These are phyloP conservation scores for Laterallus jamaicensis DNA, from an alignment of 2,113 vertebrate species.

Conservation along the genomic window DNA sequence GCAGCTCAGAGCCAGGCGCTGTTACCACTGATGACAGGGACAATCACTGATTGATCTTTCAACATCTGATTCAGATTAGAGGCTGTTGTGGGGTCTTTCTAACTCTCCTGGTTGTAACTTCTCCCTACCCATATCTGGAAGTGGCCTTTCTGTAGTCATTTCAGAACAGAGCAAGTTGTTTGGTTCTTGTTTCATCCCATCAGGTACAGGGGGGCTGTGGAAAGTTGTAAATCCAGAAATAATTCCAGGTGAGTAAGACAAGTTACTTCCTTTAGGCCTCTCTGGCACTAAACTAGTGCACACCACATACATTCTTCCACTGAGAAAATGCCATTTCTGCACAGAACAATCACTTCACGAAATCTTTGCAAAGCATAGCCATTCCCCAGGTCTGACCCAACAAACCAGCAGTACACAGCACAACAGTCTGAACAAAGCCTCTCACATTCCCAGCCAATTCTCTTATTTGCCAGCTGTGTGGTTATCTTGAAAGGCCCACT, in stretches of 20 bases:
- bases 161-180: background rate
- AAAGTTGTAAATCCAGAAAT: background rate
- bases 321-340: background rate
- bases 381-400: background rate
- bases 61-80: slow-evolving; percentile 36
- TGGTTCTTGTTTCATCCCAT: background rate
- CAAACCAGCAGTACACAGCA: background rate
- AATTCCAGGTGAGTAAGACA: background rate
- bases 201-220: background rate
- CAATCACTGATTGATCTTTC: slow-evolving; percentile 40
- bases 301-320: background rate
- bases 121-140: background rate
- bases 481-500: background rate
- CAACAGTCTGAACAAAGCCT: background rate
- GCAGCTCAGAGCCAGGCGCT: background rate
- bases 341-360: background rate
- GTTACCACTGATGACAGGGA: background rate
- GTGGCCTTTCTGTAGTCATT: background rate
- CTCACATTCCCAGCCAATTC: background rate
- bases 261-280: background rate
- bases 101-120: background rate
- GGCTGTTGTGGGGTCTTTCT: background rate
- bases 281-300: background rate
- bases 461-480: background rate
- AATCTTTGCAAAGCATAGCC: background rate